phyloP scores from a whole-genome alignment of 2,113 vertebrate species.

The human (Homo sapiens) region GRCh38 chr3:106085001-106085500 shows the following conservation, averaged over 20 bases:
- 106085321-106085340: neutral
- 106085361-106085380: neutral
- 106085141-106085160: neutral
- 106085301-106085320: neutral
- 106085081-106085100: neutral
- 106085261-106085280: neutral
- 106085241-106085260: constrained; percentile 20
- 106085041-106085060: neutral
- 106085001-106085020: neutral
- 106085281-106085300: neutral
- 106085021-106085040: neutral
- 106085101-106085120: neutral
- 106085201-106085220: neutral
- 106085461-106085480: neutral
- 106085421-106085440: neutral
- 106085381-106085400: neutral
- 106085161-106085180: neutral
- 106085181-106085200: neutral
- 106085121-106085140: neutral
- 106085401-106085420: neutral
- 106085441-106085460: neutral
- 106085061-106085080: neutral
- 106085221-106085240: neutral
- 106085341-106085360: neutral
- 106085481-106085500: neutral